Evolutionary conservation across 2,113 vertebrate species (phyloP).

Genomic region (Spheniscus mendiculus): DNA sequence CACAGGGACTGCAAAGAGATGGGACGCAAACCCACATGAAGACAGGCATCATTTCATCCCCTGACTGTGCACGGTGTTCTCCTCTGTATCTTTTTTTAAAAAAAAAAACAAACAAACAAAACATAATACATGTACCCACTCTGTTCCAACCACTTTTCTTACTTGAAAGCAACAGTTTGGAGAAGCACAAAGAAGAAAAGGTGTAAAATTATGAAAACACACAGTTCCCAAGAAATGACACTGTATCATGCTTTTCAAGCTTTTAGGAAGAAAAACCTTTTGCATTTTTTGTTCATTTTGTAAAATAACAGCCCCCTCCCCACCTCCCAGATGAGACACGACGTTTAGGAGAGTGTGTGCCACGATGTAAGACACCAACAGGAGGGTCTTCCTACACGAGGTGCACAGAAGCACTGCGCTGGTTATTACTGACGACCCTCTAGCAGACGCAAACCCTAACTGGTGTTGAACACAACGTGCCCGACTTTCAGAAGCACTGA

Average conservation of each 20-base stretch:
- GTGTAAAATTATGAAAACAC: fast-evolving
- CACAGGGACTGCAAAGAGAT: background rate
- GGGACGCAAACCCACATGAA: background rate
- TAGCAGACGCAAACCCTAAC: background rate
- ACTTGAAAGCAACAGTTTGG: background rate
- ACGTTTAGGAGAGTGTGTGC: background rate
- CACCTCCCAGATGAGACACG: background rate
- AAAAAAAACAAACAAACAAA: background rate
- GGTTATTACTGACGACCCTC: background rate
- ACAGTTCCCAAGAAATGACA: background rate
- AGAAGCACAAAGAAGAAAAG: background rate
- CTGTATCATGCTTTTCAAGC: background rate
- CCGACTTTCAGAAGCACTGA: background rate
- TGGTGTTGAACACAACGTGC: background rate
- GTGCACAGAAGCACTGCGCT: background rate
- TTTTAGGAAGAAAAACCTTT: background rate
- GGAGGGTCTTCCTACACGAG: background rate
- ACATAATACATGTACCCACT: background rate
- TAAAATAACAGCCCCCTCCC: background rate
- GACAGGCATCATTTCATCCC: background rate
- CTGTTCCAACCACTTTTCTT: background rate
- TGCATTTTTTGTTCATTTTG: background rate
- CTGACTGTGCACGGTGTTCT: background rate
- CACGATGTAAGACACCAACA: fast-evolving
- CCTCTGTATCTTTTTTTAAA: background rate